Conservation (phyloP, 2,797 vertebrate genomes). For the Pampus argenteus region DNA sequence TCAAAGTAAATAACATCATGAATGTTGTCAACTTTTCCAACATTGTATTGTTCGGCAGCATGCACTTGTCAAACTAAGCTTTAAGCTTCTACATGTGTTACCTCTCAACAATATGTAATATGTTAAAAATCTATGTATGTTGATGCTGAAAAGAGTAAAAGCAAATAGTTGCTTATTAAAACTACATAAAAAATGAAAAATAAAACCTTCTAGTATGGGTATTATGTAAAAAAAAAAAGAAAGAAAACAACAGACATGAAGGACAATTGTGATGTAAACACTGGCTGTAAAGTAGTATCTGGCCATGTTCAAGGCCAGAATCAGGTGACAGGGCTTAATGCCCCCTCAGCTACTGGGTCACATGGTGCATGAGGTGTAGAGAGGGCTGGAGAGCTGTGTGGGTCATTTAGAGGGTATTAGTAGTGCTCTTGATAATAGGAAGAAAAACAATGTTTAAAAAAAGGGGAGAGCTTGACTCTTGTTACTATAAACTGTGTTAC, state of each 20-base stretch:
- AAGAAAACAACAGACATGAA: background rate
- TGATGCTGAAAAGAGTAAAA: background rate
- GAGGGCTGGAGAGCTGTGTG: conserved; percentile 53
- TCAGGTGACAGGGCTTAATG: conserved; percentile 76
- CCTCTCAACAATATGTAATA: conserved; percentile 1
- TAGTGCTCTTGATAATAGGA: conserved; percentile 20
- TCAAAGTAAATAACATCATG: no score
- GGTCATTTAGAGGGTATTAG: conserved; percentile 48
- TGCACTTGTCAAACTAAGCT: no score
- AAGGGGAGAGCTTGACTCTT: conserved; percentile 9
- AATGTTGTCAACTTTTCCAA: no score
- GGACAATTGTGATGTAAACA: conserved; percentile 5
- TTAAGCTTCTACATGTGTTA: no score
- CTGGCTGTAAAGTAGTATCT: conserved; percentile 29
- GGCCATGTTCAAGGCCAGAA: conserved; percentile 53
- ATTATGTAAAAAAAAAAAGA: no score
- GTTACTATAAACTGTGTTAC: background rate
- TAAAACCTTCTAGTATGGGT: no score
- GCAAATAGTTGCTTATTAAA: background rate
- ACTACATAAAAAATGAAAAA: no score
- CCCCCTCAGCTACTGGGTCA: conserved; percentile 61
- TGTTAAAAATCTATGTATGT: background rate
- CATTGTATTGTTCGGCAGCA: no score
- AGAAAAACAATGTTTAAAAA: conserved; percentile 8
- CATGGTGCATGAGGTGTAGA: conserved; percentile 51